Conservation (phyloP, 1,140 invertebrate genomes). For the Telenomus remus region DNA sequence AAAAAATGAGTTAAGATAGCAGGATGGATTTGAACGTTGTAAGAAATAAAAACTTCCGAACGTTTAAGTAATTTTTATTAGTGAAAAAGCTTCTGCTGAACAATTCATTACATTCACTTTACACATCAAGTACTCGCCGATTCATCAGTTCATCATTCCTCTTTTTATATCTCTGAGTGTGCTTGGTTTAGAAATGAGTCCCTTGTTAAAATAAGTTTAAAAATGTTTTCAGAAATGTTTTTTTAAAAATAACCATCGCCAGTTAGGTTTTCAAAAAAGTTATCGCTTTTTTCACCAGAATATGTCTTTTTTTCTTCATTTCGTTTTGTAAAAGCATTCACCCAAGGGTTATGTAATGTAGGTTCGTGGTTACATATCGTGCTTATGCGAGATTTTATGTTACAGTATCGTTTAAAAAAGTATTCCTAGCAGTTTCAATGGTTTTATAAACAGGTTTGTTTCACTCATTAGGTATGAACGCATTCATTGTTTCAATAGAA, state of each 20-base stretch:
- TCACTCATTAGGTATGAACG: constrained; percentile 20
- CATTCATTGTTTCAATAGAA: constrained; percentile 6
- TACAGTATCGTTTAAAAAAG: constrained; percentile 37
- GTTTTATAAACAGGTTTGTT: constrained; percentile 17
- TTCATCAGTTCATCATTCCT: constrained; percentile 47
- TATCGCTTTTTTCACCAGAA: too few relatives aligned
- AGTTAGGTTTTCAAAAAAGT: too few relatives aligned
- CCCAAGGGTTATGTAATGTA: constrained; percentile 20
- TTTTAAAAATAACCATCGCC: background rate
- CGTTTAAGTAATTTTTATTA: constrained; percentile 69
- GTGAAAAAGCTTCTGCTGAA: constrained; percentile 70
- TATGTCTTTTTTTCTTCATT: too few relatives aligned
- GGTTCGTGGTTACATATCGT: constrained; percentile 25
- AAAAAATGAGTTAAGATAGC: constrained; percentile 4
- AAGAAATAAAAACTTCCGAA: constrained; percentile 12
- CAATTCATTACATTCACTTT: constrained; percentile 69
- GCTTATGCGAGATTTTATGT: constrained; percentile 12
- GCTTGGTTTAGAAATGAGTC: constrained; percentile 35
- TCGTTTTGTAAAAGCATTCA: too few relatives aligned
- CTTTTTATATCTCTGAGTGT: constrained; percentile 44
- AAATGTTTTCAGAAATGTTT: background rate
- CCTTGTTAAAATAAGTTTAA: background rate
- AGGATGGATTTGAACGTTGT: background rate
- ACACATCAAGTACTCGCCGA: constrained; percentile 64
- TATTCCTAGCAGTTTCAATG: constrained; percentile 17